Evolutionary conservation across 2,113 vertebrate species (phyloP), one percentile per base, ranked within the genome.

Genomic region (Dendropsophus ebraccatus): DNA sequence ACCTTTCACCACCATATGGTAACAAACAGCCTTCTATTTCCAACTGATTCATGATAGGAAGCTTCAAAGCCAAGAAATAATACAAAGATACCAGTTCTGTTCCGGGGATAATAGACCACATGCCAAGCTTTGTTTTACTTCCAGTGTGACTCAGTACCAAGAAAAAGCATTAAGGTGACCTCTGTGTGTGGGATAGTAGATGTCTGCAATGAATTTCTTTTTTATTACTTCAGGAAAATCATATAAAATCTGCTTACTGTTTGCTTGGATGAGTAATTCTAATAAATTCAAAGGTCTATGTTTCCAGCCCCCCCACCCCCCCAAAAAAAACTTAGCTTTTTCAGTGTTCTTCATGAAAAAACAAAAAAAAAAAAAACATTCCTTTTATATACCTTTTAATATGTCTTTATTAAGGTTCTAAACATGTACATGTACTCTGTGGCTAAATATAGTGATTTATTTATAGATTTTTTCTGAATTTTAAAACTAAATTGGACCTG

Each of bases 101-200:
- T 86, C 84, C 58, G 67, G 37, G 78, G 76, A 86, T 86, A 81
- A 80, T 80, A 50, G 32, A 74, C 17, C n/a, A 17, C 65, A 50
- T 87, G 85, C 85, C 85, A 87, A 80, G 85, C 85, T 87, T 87
- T 81, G 77, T 87, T 80, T 81, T 87, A 58, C 14, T 73, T 81
- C 78, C 84, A 81, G 70, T n/a, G 76, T 60, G 77, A 67, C 77
- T 74, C 21, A 28, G 14, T 35, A 37, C 78, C 85, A 81, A 87
- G 75, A 69, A 58, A 86, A 87, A 49, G 23, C 14, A 47, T 70
- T 45, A 45, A 86, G 58, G 56, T 80, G 21, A 80, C 76, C 84
- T 86, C 76, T 60, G 49, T 87, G 85, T 81, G 77, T 81, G 77
- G 78, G 52, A 69, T 73, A 35, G 5, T 41, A 50, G 50, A 60